A percentile compares a stretch with the other conserved stretches of the same genome.
These are phyloP conservation scores for Zoanthus sansibaricus DNA, from an alignment of 92 coral and sea anemone genomes.

Conservation along the genomic window DNA sequence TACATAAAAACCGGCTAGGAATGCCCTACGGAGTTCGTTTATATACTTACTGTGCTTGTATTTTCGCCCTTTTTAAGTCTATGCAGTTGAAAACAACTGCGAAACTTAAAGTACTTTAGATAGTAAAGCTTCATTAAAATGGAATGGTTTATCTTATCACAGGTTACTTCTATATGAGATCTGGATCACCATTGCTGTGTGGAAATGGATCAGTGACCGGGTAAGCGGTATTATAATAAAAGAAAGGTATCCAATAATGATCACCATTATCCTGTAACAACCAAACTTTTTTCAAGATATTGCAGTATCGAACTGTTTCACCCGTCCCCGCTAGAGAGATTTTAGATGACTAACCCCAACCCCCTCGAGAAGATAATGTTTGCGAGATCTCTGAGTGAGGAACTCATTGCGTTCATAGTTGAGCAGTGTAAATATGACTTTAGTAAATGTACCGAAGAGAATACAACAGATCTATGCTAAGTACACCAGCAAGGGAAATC, in stretches of 20 bases:
- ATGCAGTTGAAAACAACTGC: not conserved
- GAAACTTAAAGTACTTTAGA: not conserved
- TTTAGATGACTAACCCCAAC: no score
- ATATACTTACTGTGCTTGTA: not conserved
- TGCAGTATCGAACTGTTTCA: no score
- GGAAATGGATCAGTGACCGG: slow-evolving; percentile 56
- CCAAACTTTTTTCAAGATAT: not conserved
- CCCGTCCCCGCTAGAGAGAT: no score
- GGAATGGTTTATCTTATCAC: not conserved
- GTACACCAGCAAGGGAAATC: no score
- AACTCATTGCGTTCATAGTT: no score
- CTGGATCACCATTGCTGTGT: slow-evolving; percentile 56
- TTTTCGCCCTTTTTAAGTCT: not conserved
- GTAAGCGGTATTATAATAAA: slow-evolving; percentile 12
- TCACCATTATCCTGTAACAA: not conserved
- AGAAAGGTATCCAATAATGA: not conserved
- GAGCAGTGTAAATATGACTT: no score
- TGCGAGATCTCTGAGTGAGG: no score
- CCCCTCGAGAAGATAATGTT: no score
- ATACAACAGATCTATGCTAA: no score
- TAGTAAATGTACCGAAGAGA: no score
- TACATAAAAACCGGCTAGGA: no score
- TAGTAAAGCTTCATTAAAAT: not conserved
- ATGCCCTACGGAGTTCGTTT: no score
- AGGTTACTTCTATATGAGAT: slow-evolving; percentile 52